Conservation (phyloP, 2,797 vertebrate species). For the Arvicola amphibius region DNA sequence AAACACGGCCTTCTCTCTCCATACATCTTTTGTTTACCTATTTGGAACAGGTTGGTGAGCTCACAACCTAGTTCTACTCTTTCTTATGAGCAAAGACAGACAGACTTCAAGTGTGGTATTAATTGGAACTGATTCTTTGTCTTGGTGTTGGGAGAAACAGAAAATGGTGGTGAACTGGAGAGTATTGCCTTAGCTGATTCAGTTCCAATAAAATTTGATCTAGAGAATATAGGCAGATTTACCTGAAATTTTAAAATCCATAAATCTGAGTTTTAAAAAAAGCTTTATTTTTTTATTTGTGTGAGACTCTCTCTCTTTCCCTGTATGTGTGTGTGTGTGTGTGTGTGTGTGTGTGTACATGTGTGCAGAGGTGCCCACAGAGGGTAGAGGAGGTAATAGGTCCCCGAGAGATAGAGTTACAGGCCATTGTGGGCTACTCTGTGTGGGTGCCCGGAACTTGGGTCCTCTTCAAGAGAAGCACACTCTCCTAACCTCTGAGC, state of each 20-base stretch:
- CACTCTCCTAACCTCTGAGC: background rate
- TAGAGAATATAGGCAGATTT: background rate
- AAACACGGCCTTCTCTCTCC: background rate
- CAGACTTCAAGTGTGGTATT: background rate
- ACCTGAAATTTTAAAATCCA: background rate
- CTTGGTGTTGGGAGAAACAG: background rate
- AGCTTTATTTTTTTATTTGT: background rate
- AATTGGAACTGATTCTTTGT: background rate
- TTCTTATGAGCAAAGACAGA: conserved; percentile 27
- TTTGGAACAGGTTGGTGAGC: background rate
- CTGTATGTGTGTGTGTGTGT: background rate
- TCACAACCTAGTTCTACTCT: background rate
- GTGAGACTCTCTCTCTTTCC: background rate
- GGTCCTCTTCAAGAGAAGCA: background rate
- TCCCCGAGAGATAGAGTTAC: background rate
- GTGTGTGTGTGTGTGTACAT: background rate
- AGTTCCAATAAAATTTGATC: background rate
- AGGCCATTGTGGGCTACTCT: background rate
- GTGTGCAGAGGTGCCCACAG: background rate
- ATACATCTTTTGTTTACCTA: background rate
- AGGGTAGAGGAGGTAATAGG: background rate
- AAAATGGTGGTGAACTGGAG: background rate
- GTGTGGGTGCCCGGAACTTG: no score
- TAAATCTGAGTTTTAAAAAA: background rate
- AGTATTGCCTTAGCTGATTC: background rate